Conservation (phyloP, 2,797 vertebrate genomes). For the Myotis pilosus region DNA sequence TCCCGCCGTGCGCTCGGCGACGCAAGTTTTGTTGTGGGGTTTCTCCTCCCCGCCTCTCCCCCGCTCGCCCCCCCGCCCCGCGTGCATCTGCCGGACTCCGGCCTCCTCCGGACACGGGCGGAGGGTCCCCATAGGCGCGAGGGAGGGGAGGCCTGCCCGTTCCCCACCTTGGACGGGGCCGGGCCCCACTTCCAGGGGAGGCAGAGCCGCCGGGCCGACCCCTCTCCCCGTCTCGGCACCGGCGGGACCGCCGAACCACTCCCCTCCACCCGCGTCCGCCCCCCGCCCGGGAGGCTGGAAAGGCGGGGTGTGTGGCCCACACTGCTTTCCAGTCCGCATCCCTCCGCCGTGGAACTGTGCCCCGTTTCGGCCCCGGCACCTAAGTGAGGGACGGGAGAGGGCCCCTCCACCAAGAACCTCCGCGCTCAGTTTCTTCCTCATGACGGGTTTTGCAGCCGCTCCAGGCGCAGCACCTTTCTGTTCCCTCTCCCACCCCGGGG, state of each 20-base stretch:
- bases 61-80: slow-evolving; percentile 61
- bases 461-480: slow-evolving; percentile 7
- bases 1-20: slow-evolving; percentile 72
- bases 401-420: background rate
- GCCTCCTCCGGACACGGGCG: slow-evolving; percentile 79
- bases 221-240: background rate
- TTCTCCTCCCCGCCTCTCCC: slow-evolving; percentile 66
- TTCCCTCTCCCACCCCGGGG: slow-evolving; percentile 55
- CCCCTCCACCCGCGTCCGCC: background rate
- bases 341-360: background rate
- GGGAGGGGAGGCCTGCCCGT: background rate
- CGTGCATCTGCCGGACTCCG: slow-evolving; percentile 80
- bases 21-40: slow-evolving; percentile 79
- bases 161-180: background rate
- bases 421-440: background rate
- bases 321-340: background rate
- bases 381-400: background rate
- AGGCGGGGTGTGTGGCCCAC: slow-evolving; percentile 52
- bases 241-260: background rate
- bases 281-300: background rate
- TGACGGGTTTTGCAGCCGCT: background rate
- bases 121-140: slow-evolving; percentile 69
- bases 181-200: background rate
- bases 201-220: slow-evolving; percentile 1
- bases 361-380: slow-evolving; percentile 55